Base-by-base conservation (phyloP, 2,888 invertebrate species). In the Chalcis sispes region DNA sequence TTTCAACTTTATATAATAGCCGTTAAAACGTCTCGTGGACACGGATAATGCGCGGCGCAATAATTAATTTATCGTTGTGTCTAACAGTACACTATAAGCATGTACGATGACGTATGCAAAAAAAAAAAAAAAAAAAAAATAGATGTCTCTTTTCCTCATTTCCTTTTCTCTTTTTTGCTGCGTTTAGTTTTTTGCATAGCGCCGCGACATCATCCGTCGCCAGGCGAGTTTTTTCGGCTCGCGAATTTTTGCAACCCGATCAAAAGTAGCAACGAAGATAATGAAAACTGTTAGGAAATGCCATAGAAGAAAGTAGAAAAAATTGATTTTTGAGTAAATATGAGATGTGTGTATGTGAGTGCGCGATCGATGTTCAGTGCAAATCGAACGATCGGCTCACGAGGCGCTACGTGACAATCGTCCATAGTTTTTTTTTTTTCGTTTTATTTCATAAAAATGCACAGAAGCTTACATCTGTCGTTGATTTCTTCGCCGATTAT, bases 181-280 rank as follows among this genome's bases (percentile, higher is more conserved):
- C 36, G 36, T 10, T 7, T 36, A 36, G 4, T 36, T 36, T 36
- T 36, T 36, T 7, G 10, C 10, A 50, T 20, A 20, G 10, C 50
- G 20, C 18, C 20, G 10, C 50, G 20, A 3, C 52, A 52, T 67
- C 66, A 42, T 58, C 67, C 67, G 62, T 27, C 54, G 40, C 52
- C 71, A 70, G 72, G 18, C 61, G 27, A 59, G 25, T 71, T 58
- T 70, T 72, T 70, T 42, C 62, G 27, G 75, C 59, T 61, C 29
- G 64, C 72, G 72, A 20, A 40, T 77, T 80, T 79, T 81, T 86
- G 88, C 87, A 88, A 87, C 87, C 85, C 85, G 83, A 86, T 88
- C 88, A 88, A 86, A 88, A 88, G 86, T 88, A 87, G 88, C 85
- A 77, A 80, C 77, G 76, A 81, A 80, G 74, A 82, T 81, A 80